Conservation (phyloP, 2,797 vertebrate genomes). For the Potorous gilbertii region DNA sequence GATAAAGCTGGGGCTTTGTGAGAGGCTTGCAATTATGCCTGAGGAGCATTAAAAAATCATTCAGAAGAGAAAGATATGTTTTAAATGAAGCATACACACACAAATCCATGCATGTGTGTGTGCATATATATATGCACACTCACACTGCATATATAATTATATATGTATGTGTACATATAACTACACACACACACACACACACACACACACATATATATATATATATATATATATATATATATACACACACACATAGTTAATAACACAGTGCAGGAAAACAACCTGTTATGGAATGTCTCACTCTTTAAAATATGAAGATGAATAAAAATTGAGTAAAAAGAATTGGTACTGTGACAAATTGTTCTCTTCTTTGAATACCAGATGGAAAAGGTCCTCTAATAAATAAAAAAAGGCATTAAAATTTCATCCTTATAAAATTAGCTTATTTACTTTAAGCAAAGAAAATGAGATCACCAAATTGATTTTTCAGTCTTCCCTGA, state of each 20-base stretch:
- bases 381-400: fast-evolving
- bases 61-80: not conserved
- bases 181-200: no score
- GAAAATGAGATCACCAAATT: not conserved
- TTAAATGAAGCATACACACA: no score
- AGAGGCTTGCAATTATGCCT: not conserved
- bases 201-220: no score
- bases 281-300: not conserved
- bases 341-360: no score
- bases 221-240: no score
- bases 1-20: no score
- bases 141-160: no score
- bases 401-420: not conserved
- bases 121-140: no score
- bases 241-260: not conserved
- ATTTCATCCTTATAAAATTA: not conserved
- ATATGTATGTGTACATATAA: no score
- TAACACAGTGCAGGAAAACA: not conserved
- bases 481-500: not conserved
- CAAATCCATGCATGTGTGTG: no score
- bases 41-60: not conserved
- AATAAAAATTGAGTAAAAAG: not conserved
- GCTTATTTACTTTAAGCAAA: not conserved
- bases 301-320: not conserved
- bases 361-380: no score